Conservation (phyloP, 2,113 vertebrate species). For the Tragelaphus scriptus region DNA sequence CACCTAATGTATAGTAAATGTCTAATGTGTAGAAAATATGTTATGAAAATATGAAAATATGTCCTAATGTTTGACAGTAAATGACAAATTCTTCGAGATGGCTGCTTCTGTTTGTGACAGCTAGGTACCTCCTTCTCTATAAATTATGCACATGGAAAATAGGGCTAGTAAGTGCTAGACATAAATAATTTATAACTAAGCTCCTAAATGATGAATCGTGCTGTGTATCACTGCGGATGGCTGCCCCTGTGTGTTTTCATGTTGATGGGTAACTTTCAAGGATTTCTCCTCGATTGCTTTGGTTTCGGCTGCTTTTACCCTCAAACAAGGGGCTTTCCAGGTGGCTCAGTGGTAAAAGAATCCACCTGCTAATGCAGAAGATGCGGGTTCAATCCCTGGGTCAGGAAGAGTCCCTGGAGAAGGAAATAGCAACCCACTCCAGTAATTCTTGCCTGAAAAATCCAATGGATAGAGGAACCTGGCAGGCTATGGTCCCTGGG, state of each 20-base stretch:
- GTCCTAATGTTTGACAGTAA: neutral
- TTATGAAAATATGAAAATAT: no score
- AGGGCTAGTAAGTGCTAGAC: constrained; percentile 69
- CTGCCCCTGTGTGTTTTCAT: neutral
- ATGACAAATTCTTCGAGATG: constrained; percentile 12
- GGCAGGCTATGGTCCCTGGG: neutral
- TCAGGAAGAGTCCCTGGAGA: neutral
- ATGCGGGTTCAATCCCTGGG: neutral
- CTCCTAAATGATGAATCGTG: neutral
- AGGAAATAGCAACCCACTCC: neutral
- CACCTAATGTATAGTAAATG: neutral
- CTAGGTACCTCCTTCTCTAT: constrained; percentile 63
- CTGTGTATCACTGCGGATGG: neutral
- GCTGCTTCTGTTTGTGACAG: constrained; percentile 4
- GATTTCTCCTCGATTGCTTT: neutral
- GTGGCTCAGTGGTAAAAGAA: neutral
- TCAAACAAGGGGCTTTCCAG: neutral
- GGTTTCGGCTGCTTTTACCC: neutral
- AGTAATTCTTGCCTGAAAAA: neutral
- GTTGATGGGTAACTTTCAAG: neutral
- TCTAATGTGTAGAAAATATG: neutral
- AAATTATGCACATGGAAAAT: constrained; percentile 83
- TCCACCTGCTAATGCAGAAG: neutral
- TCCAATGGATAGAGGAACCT: neutral
- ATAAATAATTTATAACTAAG: constrained; percentile 77